Percentiles rank a stretch among this genome's conserved stretches.
Evolutionary conservation across 1,140 invertebrate species (phyloP).

Genomic region (Wiebesia pumilae): DNA sequence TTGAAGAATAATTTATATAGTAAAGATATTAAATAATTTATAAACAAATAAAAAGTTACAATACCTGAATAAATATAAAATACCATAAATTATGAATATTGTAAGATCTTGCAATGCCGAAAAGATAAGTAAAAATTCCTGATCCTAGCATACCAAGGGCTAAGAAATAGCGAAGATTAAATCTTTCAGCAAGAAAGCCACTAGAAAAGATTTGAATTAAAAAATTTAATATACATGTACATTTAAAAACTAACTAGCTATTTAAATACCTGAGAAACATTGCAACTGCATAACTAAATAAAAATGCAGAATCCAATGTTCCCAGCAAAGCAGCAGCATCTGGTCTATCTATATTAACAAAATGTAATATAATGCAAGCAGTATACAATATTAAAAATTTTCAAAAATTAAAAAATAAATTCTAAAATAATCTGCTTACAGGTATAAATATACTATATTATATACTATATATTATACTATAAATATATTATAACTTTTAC

Average conservation of each 20-base stretch:
- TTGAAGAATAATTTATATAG: background rate
- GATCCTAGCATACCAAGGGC: conserved; percentile 92
- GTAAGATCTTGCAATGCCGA: conserved; percentile 90
- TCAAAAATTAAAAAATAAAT: background rate
- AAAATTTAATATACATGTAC: conserved; percentile 20
- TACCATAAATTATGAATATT: conserved; percentile 90
- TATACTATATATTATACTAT: too few relatives aligned
- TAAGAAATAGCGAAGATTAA: conserved; percentile 93
- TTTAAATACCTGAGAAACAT: conserved; percentile 89
- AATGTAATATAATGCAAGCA: conserved; percentile 34
- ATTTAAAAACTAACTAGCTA: conserved; percentile 19
- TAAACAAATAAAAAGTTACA: background rate
- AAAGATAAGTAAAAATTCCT: conserved; percentile 90
- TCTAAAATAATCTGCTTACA: background rate
- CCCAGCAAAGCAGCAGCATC: conserved; percentile 89
- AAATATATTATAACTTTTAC: too few relatives aligned
- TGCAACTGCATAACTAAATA: conserved; percentile 93
- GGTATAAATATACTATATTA: too few relatives aligned
- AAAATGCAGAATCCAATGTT: conserved; percentile 91
- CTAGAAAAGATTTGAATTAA: conserved; percentile 68
- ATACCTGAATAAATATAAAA: conserved; percentile 91
- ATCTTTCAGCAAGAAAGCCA: conserved; percentile 93
- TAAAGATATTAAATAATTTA: conserved; percentile 12
- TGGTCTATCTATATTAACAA: conserved; percentile 80
- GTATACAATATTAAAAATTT: background rate